Evolutionary conservation across 2,113 vertebrate genomes (phyloP).

Genomic region (Elanus axillaris): DNA sequence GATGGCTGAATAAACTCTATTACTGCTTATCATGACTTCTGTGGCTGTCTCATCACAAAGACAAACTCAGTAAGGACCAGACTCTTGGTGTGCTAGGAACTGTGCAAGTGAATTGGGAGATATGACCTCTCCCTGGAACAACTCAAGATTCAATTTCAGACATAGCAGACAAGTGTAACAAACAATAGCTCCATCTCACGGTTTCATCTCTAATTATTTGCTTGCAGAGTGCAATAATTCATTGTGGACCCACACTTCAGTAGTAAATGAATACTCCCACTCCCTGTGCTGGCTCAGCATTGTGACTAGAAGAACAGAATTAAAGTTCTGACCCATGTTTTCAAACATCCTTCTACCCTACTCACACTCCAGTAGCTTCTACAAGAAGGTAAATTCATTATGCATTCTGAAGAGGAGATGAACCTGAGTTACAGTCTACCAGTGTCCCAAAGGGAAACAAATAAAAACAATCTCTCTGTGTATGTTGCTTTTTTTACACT

Average conservation of each 20-base stretch:
- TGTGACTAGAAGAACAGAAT: not conserved
- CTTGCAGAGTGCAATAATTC: not conserved
- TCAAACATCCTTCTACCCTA: not conserved
- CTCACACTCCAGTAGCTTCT: not conserved
- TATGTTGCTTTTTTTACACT: not conserved
- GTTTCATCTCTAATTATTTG: not conserved
- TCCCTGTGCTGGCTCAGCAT: not conserved
- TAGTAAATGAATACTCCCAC: not conserved
- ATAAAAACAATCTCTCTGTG: not conserved
- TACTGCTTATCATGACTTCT: not conserved
- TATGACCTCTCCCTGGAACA: not conserved
- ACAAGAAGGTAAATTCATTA: not conserved
- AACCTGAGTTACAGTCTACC: not conserved
- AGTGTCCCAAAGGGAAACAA: not conserved
- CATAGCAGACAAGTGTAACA: not conserved
- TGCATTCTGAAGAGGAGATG: not conserved
- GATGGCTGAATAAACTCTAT: not conserved
- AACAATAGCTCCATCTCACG: not conserved
- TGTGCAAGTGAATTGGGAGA: not conserved
- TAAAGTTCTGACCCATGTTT: not conserved
- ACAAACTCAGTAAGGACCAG: not conserved
- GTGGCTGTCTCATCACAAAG: not conserved
- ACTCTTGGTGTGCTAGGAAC: not conserved
- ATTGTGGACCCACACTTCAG: not conserved
- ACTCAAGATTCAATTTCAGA: not conserved